These are phyloP conservation scores for Axea sp. DNA, from an alignment of 2,888 invertebrate genomes.

Conservation along the genomic window DNA sequence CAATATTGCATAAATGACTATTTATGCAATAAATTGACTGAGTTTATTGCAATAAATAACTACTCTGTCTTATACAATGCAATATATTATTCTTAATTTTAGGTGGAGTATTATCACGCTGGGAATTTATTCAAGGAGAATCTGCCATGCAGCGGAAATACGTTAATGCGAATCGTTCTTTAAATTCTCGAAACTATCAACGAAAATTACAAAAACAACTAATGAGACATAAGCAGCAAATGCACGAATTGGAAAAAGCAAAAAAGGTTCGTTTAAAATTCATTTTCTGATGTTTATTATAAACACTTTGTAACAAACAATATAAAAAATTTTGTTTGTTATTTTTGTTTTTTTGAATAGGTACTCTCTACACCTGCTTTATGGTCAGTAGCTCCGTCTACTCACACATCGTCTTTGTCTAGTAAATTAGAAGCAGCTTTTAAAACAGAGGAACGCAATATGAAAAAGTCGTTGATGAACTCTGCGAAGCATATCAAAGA, in stretches of 20 bases:
- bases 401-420: conserved; percentile 78
- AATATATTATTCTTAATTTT: neutral
- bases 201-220: conserved; percentile 87
- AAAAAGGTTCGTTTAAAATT: conserved; percentile 81
- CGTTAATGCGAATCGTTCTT: conserved; percentile 73
- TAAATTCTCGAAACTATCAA: conserved; percentile 81
- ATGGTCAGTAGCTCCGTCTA: conserved; percentile 68
- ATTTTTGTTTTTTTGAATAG: conserved; percentile 75
- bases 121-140: conserved; percentile 95
- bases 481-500: conserved; percentile 80
- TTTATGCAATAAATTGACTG: too few species aligned
- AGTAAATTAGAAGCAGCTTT: conserved; percentile 80
- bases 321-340: neutral
- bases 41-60: too few species aligned
- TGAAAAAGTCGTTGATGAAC: conserved; percentile 83
- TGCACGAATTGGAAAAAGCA: conserved; percentile 86
- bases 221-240: conserved; percentile 84
- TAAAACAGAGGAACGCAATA: conserved; percentile 82
- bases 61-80: too few species aligned
- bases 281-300: too few species aligned
- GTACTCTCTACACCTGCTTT: conserved; percentile 77
- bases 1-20: too few species aligned
- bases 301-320: too few species aligned
- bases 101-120: conserved; percentile 82
- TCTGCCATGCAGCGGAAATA: conserved; percentile 81